Evolutionary conservation across 2,888 invertebrate species (phyloP).

Genomic region (Mesoligia furuncula): DNA sequence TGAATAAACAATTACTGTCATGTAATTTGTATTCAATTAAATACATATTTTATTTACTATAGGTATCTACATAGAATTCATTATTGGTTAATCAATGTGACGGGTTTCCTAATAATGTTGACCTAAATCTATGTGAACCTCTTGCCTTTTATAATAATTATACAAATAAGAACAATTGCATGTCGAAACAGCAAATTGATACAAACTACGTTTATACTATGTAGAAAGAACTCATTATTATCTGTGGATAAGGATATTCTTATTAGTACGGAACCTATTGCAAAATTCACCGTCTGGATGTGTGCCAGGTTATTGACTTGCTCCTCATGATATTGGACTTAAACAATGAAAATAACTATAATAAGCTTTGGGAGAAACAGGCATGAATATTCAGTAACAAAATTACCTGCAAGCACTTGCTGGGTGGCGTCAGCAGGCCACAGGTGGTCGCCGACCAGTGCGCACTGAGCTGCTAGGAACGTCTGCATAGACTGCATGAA

Average conservation of each 20-base stretch:
- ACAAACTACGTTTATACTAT: neutral
- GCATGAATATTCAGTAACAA: neutral
- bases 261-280: neutral
- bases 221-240: neutral
- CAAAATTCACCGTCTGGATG: neutral
- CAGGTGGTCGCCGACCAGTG: conserved; percentile 86
- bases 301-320: neutral
- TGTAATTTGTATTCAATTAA: neutral
- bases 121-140: neutral
- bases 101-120: neutral
- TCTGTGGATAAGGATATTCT: neutral
- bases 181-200: neutral
- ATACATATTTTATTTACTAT: neutral
- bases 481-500: conserved; percentile 91
- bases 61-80: neutral
- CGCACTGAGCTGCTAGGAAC: conserved; percentile 91
- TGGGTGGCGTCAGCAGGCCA: conserved; percentile 90
- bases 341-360: too few species aligned
- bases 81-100: too few species aligned
- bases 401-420: conserved; percentile 77
- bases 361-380: neutral
- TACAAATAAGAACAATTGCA: neutral
- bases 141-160: neutral
- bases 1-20: too few species aligned
- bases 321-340: neutral